Percentiles rank a stretch among this genome's conserved stretches.
Conservation (phyloP, 1,140 invertebrate genomes). For the Nasonia vitripennis region DNA sequence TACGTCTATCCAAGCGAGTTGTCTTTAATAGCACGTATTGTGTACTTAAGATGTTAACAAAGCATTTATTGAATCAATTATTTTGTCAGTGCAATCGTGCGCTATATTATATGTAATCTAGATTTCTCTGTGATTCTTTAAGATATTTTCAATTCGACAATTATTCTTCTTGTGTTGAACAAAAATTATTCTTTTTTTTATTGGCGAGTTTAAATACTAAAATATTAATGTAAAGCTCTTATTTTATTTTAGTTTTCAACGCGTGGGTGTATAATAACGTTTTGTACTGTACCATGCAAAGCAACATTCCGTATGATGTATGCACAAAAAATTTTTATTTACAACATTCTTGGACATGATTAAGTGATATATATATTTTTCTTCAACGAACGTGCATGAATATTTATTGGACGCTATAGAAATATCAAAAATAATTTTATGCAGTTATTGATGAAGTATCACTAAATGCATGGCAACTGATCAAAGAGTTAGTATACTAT, state of each 20-base stretch:
- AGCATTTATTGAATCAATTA: constrained; percentile 42
- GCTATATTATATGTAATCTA: constrained; percentile 31
- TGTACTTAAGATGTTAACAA: constrained; percentile 45
- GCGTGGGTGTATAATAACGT: constrained; percentile 6
- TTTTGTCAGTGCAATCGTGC: constrained; percentile 46
- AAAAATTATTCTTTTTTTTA: constrained; percentile 26
- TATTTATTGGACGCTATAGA: not conserved
- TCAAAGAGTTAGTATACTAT: not conserved
- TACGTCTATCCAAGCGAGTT: constrained; percentile 33
- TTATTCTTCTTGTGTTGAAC: constrained; percentile 10
- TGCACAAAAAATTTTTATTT: constrained; percentile 33
- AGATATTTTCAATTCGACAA: constrained; percentile 41
- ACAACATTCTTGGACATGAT: constrained; percentile 21
- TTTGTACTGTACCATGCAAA: constrained; percentile 3
- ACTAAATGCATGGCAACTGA: not conserved
- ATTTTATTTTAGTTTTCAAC: constrained; percentile 18
- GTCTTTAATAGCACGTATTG: constrained; percentile 29
- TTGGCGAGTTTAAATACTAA: constrained; percentile 17
- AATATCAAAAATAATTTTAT: not conserved
- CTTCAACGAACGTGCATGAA: not conserved
- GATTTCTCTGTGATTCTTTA: constrained; percentile 46
- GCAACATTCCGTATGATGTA: constrained; percentile 35
- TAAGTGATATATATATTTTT: constrained; percentile 17
- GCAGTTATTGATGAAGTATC: constrained; percentile 18
- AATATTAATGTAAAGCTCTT: not conserved